These are phyloP conservation scores for Genyomyrus donnyi DNA, from an alignment of 2,113 vertebrate genomes.

Conservation along the genomic window DNA sequence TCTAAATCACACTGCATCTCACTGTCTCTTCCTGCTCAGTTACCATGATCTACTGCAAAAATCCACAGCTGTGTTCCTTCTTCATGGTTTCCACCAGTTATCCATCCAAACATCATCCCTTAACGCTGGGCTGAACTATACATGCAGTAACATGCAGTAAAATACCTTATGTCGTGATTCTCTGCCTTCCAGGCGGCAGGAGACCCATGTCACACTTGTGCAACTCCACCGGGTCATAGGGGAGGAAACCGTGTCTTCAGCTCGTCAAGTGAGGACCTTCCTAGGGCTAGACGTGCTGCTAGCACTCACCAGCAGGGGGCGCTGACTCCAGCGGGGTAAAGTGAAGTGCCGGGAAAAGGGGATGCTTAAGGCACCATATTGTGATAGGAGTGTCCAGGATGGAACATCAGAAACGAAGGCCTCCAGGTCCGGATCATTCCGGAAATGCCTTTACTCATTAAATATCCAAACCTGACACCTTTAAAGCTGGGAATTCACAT, in stretches of 20 bases:
- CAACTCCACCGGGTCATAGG: conserved; percentile 25
- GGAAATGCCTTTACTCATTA: background rate
- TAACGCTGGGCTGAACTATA: background rate
- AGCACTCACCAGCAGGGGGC: background rate
- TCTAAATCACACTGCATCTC: background rate
- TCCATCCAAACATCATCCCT: background rate
- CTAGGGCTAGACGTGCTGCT: background rate
- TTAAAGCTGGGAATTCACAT: background rate
- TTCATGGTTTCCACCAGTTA: background rate
- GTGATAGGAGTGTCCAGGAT: background rate
- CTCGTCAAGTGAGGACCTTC: background rate
- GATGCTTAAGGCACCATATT: background rate
- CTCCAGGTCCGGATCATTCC: background rate
- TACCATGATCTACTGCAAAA: background rate
- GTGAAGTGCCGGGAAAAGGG: background rate
- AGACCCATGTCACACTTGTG: conserved; percentile 27
- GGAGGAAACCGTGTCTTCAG: background rate
- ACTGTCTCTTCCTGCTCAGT: background rate
- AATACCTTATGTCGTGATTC: background rate
- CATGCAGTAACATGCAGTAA: background rate
- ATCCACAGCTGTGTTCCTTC: background rate
- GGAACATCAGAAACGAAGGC: background rate
- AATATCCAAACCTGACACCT: background rate
- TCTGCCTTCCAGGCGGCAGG: conserved; percentile 46
- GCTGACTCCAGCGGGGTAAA: background rate